Evolutionary conservation across 2,888 invertebrate species (phyloP).

Genomic region (Gastrophysa polygoni): DNA sequence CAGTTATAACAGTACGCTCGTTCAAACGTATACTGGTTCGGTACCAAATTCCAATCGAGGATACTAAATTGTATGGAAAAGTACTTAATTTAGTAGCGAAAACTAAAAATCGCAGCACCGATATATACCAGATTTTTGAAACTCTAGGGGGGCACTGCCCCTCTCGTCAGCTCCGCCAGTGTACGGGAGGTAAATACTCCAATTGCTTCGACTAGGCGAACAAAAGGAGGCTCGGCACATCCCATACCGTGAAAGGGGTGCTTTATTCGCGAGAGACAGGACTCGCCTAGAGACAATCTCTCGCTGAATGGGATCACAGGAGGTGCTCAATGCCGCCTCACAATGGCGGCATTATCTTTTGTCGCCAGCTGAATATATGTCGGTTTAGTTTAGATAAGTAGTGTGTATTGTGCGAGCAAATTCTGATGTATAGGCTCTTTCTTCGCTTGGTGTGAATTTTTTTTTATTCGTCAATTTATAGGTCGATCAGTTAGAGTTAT

Average conservation of each 20-base stretch:
- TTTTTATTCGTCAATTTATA: not conserved
- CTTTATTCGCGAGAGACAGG: constrained; percentile 47
- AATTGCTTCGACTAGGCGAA: constrained; percentile 52
- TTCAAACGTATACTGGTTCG: too few species aligned
- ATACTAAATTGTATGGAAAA: too few species aligned
- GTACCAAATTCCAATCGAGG: too few species aligned
- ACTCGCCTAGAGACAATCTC: constrained; percentile 53
- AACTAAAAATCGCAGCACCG: too few species aligned
- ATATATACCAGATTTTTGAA: too few species aligned
- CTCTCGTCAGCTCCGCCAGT: too few species aligned
- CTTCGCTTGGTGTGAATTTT: not conserved
- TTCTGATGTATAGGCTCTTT: constrained; percentile 6
- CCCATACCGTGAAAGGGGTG: constrained; percentile 56
- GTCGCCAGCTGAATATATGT: constrained; percentile 59
- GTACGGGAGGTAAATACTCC: constrained; percentile 52
- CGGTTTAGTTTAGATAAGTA: constrained; percentile 52
- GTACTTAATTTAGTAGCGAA: too few species aligned
- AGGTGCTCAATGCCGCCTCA: constrained; percentile 57
- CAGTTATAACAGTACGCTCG: too few species aligned
- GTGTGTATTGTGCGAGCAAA: constrained; percentile 37
- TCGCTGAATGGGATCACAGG: constrained; percentile 59
- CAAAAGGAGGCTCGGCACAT: constrained; percentile 57
- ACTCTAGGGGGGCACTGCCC: too few species aligned
- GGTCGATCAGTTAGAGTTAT: too few species aligned
- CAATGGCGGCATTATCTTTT: constrained; percentile 60